Evolutionary conservation across 2,113 vertebrate genomes (phyloP), one percentile per base, ranked within the genome.

Genomic region (Symphodus melops): DNA sequence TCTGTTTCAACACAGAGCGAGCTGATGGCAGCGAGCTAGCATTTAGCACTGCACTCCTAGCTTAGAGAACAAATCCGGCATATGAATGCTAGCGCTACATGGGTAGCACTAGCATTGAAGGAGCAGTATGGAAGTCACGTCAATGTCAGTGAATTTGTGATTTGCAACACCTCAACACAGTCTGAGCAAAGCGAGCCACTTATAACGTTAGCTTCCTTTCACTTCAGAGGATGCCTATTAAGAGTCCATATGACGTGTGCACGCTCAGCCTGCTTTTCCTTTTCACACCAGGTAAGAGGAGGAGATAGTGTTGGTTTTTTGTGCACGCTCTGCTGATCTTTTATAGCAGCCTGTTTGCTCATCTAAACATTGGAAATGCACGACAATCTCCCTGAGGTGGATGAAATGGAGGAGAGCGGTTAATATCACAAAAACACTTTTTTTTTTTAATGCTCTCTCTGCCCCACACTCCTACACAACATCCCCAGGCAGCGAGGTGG

Each of bases 371-470:
- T 21, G 55, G 39, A 48, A 66, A 75, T 33, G 57, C 46, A 48
- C 14, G 7, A 48, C 46, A 25, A 16, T 72, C 57, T 64, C 48
- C 63, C 72, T 7, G 71, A 75, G 68, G 77, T 59, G 72, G 64
- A 73, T 33, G 57, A 74, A 81, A 49, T 36, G 14, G 57, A 72
- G 60, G 53, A 25, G 58, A 79, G 39, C 21, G 46, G 52, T 44
- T 70, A 16, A 72, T 61, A 41, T 19, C 36, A 12, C 57, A 42
- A 70, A 55, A 25, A 60, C 16, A 67, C 58, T 0, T 5, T 64
- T 61, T 73, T 73, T 53, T 59, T 54, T 60, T 28, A 59, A 69
- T 58, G 73, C 41, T 75, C 44, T 68, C 36, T 77, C 63, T 79
- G 68, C 55, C 59, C 72, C 44, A 8, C 54, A 53, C 63, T 19